These are phyloP conservation scores for Eira barbara DNA, from an alignment of 2,113 vertebrate genomes.

Conservation along the genomic window DNA sequence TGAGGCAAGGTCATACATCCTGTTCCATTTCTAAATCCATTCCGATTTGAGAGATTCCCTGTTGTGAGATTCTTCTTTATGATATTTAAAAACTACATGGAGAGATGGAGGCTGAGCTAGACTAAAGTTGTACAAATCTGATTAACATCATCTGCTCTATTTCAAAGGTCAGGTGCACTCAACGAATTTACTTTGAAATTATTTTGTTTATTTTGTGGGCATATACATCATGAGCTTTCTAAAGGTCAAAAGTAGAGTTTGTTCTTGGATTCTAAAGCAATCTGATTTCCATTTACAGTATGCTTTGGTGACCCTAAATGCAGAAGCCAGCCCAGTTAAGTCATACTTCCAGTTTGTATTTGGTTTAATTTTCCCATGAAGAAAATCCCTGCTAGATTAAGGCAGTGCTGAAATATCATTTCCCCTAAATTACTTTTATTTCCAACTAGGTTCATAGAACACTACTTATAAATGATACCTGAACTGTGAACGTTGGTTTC, in stretches of 20 bases:
- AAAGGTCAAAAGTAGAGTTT: constrained; percentile 84
- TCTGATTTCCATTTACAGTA: constrained; percentile 75
- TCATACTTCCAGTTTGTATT: constrained; percentile 61
- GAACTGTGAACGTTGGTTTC: neutral
- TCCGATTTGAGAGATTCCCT: constrained; percentile 41
- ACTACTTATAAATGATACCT: constrained; percentile 29
- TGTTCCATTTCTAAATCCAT: constrained; percentile 54
- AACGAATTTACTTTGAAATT: constrained; percentile 85
- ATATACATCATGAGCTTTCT: constrained; percentile 80
- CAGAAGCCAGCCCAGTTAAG: constrained; percentile 66
- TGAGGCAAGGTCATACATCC: constrained; percentile 23
- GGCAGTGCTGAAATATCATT: constrained; percentile 25
- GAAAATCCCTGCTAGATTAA: constrained; percentile 67
- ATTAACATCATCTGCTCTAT: constrained; percentile 83
- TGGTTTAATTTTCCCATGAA: constrained; percentile 57
- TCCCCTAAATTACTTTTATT: constrained; percentile 59
- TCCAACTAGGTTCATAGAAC: neutral
- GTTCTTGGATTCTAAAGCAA: constrained; percentile 79
- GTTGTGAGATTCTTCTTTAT: constrained; percentile 56
- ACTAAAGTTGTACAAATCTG: constrained; percentile 83
- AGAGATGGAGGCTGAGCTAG: constrained; percentile 71
- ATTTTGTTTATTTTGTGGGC: constrained; percentile 87
- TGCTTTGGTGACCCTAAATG: constrained; percentile 72
- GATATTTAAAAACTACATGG: constrained; percentile 67
- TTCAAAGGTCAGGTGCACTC: constrained; percentile 84